A percentile compares a stretch with the other conserved stretches of the same genome.
Conservation (phyloP, 30 jellyfish, hydroid and myxozoan species). For the Aurelia sp. region DNA sequence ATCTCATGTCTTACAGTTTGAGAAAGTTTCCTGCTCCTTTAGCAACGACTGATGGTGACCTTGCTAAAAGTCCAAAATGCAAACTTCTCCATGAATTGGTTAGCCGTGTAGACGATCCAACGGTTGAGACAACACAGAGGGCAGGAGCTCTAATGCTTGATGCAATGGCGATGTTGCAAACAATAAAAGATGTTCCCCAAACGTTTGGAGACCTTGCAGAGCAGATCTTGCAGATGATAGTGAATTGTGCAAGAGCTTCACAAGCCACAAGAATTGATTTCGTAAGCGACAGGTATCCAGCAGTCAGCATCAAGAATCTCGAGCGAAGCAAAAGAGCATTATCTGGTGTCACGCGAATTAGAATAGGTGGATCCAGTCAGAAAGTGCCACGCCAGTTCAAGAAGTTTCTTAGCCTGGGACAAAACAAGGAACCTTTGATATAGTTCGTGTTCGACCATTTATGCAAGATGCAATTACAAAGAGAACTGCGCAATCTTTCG, state of each 20-base stretch:
- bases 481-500: neutral
- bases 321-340: slow-evolving; percentile 54
- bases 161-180: slow-evolving; percentile 72
- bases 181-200: slow-evolving; percentile 24
- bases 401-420: slow-evolving; percentile 37
- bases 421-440: slow-evolving; percentile 43
- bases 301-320: slow-evolving; percentile 45
- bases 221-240: slow-evolving; percentile 14
- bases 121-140: neutral
- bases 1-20: slow-evolving; percentile 36
- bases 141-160: slow-evolving; percentile 45
- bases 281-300: slow-evolving; percentile 60
- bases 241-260: slow-evolving; percentile 9
- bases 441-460: slow-evolving; percentile 5
- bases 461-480: neutral
- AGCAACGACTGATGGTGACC: slow-evolving; percentile 49
- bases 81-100: slow-evolving; percentile 28
- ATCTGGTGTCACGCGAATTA: slow-evolving; percentile 22
- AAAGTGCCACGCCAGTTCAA: slow-evolving; percentile 41
- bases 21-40: slow-evolving; percentile 34
- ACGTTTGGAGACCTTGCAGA: slow-evolving; percentile 60
- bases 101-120: neutral
- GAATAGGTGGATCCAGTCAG: slow-evolving; percentile 24
- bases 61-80: slow-evolving; percentile 17
- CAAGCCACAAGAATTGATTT: slow-evolving; percentile 50